Base-by-base conservation (phyloP, 2,113 vertebrate genomes). In the Arvicanthis niloticus region DNA sequence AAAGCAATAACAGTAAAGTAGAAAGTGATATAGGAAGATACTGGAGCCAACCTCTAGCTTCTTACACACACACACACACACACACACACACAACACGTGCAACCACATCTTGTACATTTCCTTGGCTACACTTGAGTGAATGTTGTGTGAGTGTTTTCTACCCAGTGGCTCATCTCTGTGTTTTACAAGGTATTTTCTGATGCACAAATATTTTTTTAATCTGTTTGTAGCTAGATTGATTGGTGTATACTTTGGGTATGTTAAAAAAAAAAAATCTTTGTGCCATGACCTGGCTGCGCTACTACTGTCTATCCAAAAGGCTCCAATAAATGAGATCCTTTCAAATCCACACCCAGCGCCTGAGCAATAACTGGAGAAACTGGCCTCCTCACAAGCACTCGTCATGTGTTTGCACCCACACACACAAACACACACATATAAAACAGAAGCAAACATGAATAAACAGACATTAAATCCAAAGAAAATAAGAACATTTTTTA, bases 381-480 rank as follows among this genome's bases (percentile, higher is more conserved):
- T 86, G 62, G 9, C 31, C 84, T 68, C 42, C 62, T 67, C 42
- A 51, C 42, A 68, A 21, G 19, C 29, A 48, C 0, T 42, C 0
- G 1, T 48, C 40, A 1, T 65, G 26, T 48, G 29, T 67, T 48
- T 37, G 17, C 29, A 65, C 62, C 10, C 42, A 1, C 84, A 48
- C 45, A 37, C 48, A 37, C 40, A 51, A 31, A 42, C 17, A 37
- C 11, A 22, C 62, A 24, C 31, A 34, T 21, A 37, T 12, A 68
- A 67, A 22, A 17, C 13, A 56, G 45, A 60, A 60, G 48, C 4
- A 45, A 89, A 60, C 70, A 81, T 15, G 84, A 51, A 91, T 94
- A 91, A 88, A 48, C 81, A 82, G 96, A 77, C 72, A 87, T 7
- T 75, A 90, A 78, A 90, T 65, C 37, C 15, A 70, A 42, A 91